Evolutionary conservation across 37 sponge, comb jelly and placozoan genomes (phyloP), one percentile per base, ranked within the genome.

Genomic region (Beroe forskalii): DNA sequence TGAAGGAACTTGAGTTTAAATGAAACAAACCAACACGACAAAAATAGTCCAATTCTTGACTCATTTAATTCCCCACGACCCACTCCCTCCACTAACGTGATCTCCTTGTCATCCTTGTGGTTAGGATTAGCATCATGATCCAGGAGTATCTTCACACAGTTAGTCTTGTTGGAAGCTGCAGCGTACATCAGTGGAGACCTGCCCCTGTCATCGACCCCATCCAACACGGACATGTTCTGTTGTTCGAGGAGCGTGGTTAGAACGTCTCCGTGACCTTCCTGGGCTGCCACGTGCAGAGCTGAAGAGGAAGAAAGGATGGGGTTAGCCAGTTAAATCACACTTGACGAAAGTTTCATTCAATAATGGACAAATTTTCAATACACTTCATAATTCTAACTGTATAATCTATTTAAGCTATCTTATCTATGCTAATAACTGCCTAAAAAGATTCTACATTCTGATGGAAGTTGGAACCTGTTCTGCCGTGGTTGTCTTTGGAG

Each of bases 241-340:
- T n/a, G 48, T 23, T 80, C 86, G 48, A 80, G 55, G 2, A 80
- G 30, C 25, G 55, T 41, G 55, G 55, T 25, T 28, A 80, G 28
- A 24, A 80, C 86, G 41, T 80, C 86, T 38, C 30, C 55, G 55
- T 80, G 86, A 4, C 86, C 86, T 27, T 80, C 86, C 35, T 80
- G 86, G 23, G 86, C 86, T n/a, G 86, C 86, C 43, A 80, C 55
- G 86, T 80, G 86, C 86, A 80, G 86, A 20, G 72, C 72, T 69
- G 72, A 63, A 63, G 6, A 63, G 20, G n/a, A n/a, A n/a, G n/a
- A n/a, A n/a, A n/a, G n/a, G n/a, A n/a, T n/a, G n/a, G n/a, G n/a
- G n/a, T n/a, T n/a, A n/a, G n/a, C n/a, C n/a, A n/a, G n/a, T n/a
- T n/a, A n/a, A n/a, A n/a, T n/a, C n/a, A n/a, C n/a, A n/a, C n/a